Base-by-base conservation (phyloP, 2,797 vertebrate genomes). In the Buphagus erythrorhynchus region DNA sequence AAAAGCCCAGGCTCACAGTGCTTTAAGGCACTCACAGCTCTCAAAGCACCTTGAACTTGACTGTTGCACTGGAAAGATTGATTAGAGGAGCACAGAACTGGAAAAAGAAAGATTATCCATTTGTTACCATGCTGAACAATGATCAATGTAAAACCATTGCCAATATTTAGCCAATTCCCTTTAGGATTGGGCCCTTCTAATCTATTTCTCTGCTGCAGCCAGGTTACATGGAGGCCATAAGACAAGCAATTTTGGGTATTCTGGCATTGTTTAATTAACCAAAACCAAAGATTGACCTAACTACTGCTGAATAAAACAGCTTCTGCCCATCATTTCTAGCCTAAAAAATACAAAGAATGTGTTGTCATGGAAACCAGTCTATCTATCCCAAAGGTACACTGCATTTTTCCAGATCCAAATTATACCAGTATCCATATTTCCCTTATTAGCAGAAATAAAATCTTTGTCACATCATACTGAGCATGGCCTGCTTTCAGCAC, bases 321-420 rank as follows among this genome's bases (percentile, higher is more conserved):
- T 94, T 94, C 95, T 97, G 92, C 68, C 92, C 78, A 95, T 94
- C 95, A 96, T 55, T 85, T 61, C 68, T 63, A 94, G 66, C 36
- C 88, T 96, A 91, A 96, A 96, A 94, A 90, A 88, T 93, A 96
- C 83, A 94, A 95, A 93, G 92, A 93, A 96, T 95, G 89, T 18
- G 97, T 97, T 98, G 97, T 82, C 96, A 96, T 96, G 95, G 97
- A 97, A 98, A 98, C 97, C 79, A 96, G 95, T 58, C 90, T 85
- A 94, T 58, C 90, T 85, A 94, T 95, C 95, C 97, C 97, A 88
- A 96, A 97, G 96, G 93, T 96, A 97, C 73, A 85, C 36, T 66
- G 45, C 38, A 35, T 78, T 94, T 92, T 88, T 43, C 67, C 54
- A 59, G 40, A 73, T 66, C 59, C 33, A 79, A 86, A 95, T 90